phyloP scores from a whole-genome alignment of 2,888 invertebrate genomes.

The Stegana nigrithorax region DNA sequence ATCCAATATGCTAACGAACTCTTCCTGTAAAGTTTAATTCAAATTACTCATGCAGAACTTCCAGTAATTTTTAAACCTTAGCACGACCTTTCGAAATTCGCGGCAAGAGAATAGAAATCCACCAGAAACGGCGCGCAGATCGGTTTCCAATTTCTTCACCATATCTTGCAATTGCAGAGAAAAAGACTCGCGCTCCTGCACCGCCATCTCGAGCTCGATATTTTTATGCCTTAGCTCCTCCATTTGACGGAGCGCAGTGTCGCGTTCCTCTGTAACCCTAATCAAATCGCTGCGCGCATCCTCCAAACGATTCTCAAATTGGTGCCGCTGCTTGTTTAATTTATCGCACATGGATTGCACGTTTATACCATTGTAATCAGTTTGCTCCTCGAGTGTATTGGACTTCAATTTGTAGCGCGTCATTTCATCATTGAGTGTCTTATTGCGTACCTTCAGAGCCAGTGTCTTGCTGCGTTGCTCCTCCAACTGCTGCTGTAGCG shows the following conservation, averaged over 20 bases:
- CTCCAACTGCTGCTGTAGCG: constrained; percentile 72
- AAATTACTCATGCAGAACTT: not conserved
- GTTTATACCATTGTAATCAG: constrained; percentile 74
- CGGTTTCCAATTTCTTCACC: constrained; percentile 55
- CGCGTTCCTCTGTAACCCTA: constrained; percentile 42
- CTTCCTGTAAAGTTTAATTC: constrained; percentile 53
- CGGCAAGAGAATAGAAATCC: constrained; percentile 66
- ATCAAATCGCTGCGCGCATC: constrained; percentile 51
- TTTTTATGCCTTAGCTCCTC: constrained; percentile 54
- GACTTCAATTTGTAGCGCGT: constrained; percentile 73
- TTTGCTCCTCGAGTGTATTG: constrained; percentile 74
- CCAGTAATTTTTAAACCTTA: no score
- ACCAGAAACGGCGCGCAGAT: constrained; percentile 62
- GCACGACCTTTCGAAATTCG: constrained; percentile 66
- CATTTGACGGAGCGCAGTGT: constrained; percentile 45
- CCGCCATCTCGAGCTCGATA: constrained; percentile 47
- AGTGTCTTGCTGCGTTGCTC: constrained; percentile 75
- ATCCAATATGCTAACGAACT: constrained; percentile 62
- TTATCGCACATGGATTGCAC: constrained; percentile 73
- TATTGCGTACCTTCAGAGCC: constrained; percentile 76
- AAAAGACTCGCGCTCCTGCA: constrained; percentile 46
- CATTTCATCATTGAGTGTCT: constrained; percentile 77
- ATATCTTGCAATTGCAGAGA: constrained; percentile 47
- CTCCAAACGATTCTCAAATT: constrained; percentile 56
- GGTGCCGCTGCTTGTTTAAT: constrained; percentile 53